Evolutionary conservation across 2,113 vertebrate genomes (phyloP).

Genomic region (Albula glossodonta): DNA sequence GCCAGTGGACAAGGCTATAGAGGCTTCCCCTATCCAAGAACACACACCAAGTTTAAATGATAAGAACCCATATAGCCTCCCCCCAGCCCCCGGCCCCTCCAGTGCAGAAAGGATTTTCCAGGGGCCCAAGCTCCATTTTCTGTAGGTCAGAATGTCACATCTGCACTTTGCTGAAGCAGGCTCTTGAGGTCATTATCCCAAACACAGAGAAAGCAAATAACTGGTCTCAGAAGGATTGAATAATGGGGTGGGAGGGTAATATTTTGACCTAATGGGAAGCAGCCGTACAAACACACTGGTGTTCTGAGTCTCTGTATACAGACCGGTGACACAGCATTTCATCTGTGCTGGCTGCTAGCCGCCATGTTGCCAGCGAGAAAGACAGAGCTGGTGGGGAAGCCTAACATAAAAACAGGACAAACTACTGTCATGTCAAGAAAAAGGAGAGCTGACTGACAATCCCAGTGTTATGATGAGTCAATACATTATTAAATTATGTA

Average conservation of each 20-base stretch:
- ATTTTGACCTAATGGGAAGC: slow-evolving; percentile 20
- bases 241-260: neutral
- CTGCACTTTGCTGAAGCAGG: neutral
- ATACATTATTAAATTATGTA: no score
- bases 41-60: slow-evolving; percentile 36
- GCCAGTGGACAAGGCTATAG: neutral
- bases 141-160: neutral
- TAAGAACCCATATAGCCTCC: slow-evolving; percentile 35
- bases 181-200: neutral
- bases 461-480: no score
- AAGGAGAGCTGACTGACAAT: no score
- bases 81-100: neutral
- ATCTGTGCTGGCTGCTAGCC: no score
- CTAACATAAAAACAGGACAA: no score
- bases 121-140: slow-evolving; percentile 16
- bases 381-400: no score
- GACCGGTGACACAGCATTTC: no score
- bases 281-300: neutral
- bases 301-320: neutral
- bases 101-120: neutral
- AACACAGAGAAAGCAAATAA: neutral
- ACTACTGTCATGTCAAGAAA: no score
- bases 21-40: neutral
- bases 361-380: no score
- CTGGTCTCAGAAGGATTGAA: neutral